Percentiles rank a stretch among this genome's conserved stretches.
These are phyloP conservation scores for Hydractinia symbiolongicarpus DNA, from an alignment of 30 jellyfish, hydroid and myxozoan species.

Conservation along the genomic window DNA sequence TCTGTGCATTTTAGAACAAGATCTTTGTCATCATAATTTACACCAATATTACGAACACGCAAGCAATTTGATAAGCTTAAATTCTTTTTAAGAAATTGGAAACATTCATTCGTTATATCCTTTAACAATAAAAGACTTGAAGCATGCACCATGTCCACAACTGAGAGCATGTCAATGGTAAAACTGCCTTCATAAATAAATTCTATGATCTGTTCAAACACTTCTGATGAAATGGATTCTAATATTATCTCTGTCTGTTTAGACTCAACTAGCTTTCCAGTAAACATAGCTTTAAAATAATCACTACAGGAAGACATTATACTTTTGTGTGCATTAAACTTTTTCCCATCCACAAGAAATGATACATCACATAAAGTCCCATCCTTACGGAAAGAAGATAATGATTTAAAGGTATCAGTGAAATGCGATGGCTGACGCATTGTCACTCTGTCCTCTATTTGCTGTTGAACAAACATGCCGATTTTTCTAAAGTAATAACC, in stretches of 20 bases:
- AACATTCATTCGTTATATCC: slow-evolving; percentile 23
- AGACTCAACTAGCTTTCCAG: slow-evolving; percentile 10
- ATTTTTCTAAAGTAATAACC: neutral
- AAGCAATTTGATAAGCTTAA: slow-evolving; percentile 18
- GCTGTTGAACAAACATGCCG: slow-evolving; percentile 17
- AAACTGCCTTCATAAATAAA: slow-evolving; percentile 28
- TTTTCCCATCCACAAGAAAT: slow-evolving; percentile 22
- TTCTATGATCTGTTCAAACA: slow-evolving; percentile 27
- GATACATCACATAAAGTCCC: slow-evolving; percentile 34
- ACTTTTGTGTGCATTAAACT: slow-evolving; percentile 24
- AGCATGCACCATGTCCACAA: slow-evolving; percentile 28
- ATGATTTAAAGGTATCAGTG: neutral
- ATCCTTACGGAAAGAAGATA: slow-evolving; percentile 29
- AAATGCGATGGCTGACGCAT: slow-evolving; percentile 13
- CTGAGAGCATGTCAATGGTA: slow-evolving; percentile 25
- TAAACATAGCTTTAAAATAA: slow-evolving; percentile 29
- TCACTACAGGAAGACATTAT: slow-evolving; percentile 21
- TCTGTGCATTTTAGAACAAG: slow-evolving; percentile 15
- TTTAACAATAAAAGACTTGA: slow-evolving; percentile 21
- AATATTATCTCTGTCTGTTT: neutral
- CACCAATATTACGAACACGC: slow-evolving; percentile 16
- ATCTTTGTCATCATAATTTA: slow-evolving; percentile 12
- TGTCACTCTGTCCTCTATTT: slow-evolving; percentile 15
- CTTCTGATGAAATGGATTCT: slow-evolving; percentile 20
- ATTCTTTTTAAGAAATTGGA: neutral